Evolutionary conservation across 2,888 invertebrate genomes (phyloP).

Genomic region (Cepaea hortensis): DNA sequence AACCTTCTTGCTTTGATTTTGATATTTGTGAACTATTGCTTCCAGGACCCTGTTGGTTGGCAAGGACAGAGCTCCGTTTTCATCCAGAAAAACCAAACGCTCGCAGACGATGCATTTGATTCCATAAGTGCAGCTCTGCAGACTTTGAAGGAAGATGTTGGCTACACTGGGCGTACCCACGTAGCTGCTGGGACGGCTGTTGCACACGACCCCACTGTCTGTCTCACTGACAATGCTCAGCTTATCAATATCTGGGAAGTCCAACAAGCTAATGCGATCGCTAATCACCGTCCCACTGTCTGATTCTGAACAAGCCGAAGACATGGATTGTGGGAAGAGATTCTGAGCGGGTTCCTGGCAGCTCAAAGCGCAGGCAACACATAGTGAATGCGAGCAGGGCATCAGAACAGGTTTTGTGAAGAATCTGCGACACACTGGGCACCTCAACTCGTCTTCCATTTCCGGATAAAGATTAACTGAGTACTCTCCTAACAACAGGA

Average conservation of each 20-base stretch:
- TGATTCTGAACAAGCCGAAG: conserved; percentile 73
- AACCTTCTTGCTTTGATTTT: conserved; percentile 79
- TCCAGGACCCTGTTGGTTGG: conserved; percentile 95
- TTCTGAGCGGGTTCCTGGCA: conserved; percentile 82
- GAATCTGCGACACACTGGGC: conserved; percentile 93
- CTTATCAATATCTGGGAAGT: conserved; percentile 74
- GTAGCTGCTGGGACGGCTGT: conserved; percentile 77
- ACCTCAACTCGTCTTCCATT: conserved; percentile 98
- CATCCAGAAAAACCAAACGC: conserved; percentile 93
- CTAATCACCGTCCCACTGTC: conserved; percentile 63
- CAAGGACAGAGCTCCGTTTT: conserved; percentile 92
- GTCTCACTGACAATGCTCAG: conserved; percentile 88
- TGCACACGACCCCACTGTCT: conserved; percentile 96
- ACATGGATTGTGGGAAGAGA: conserved; percentile 74
- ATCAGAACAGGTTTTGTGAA: conserved; percentile 94
- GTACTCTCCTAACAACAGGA: not conserved
- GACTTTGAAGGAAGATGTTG: conserved; percentile 66
- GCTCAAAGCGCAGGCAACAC: conserved; percentile 92
- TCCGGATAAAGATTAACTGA: not conserved
- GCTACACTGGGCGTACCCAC: conserved; percentile 84
- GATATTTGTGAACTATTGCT: conserved; percentile 89
- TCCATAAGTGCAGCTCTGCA: conserved; percentile 67
- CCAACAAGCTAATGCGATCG: conserved; percentile 58
- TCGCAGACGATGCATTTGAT: conserved; percentile 85
- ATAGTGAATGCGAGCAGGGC: conserved; percentile 91